phyloP scores from a whole-genome alignment of 1,140 invertebrate genomes.

The Atta colombica region DNA sequence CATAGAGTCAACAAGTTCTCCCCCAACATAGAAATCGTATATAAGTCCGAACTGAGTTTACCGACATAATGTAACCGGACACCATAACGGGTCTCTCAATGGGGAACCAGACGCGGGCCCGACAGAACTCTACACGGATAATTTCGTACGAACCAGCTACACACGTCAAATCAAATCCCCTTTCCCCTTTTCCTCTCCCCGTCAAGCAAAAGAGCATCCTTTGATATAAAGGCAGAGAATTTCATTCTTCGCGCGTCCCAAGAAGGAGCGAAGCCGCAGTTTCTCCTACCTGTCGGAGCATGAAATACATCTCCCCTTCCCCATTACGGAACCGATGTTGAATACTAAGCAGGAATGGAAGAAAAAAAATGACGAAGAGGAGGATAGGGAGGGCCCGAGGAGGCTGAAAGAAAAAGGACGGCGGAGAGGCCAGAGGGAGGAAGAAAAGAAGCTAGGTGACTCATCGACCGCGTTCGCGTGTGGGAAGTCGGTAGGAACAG shows the following conservation, averaged over 20 bases:
- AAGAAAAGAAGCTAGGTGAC: conserved; percentile 68
- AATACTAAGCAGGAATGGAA: conserved; percentile 32
- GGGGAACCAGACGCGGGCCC: background rate
- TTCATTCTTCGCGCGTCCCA: conserved; percentile 43
- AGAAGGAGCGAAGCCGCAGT: conserved; percentile 20
- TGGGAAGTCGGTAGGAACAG: conserved; percentile 70
- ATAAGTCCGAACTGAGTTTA: conserved; percentile 34
- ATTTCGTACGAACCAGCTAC: conserved; percentile 15
- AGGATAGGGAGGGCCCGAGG: background rate
- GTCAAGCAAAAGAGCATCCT: conserved; percentile 12
- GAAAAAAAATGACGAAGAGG: conserved; percentile 10
- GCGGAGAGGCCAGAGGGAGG: conserved; percentile 13
- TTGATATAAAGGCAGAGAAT: conserved; percentile 8
- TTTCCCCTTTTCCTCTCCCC: background rate
- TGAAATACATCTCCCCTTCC: conserved; percentile 17
- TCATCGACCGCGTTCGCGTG: conserved; percentile 71
- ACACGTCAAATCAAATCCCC: conserved; percentile 1
- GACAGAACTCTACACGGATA: conserved; percentile 11
- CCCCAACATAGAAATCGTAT: conserved; percentile 11
- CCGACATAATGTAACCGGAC: conserved; percentile 55
- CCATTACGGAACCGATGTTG: conserved; percentile 21
- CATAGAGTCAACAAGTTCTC: conserved; percentile 31
- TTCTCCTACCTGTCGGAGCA: conserved; percentile 56
- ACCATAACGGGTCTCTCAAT: conserved; percentile 38
- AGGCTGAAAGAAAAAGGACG: conserved; percentile 9